phyloP scores from a whole-genome alignment of 2,888 invertebrate genomes.

The Dugesia japonica region DNA sequence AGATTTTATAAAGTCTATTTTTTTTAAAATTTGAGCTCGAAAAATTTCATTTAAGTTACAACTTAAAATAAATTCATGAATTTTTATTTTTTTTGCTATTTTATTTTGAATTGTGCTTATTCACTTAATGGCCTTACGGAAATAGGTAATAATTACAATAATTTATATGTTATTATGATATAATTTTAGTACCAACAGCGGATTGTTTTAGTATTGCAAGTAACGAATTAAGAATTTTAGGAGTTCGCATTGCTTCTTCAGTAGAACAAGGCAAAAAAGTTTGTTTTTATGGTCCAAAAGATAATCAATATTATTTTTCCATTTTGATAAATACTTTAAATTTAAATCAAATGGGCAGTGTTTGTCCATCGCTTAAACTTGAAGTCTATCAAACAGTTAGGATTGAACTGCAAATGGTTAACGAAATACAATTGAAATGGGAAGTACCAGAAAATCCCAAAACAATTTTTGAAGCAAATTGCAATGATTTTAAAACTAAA shows the following conservation, averaged over 20 bases:
- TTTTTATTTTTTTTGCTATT: neutral
- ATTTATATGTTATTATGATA: neutral
- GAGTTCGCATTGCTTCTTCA: neutral
- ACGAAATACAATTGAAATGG: neutral
- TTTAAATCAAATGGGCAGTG: neutral
- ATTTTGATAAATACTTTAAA: constrained; percentile 22
- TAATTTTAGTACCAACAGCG: neutral
- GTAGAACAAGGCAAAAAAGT: neutral
- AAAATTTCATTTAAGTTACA: no score
- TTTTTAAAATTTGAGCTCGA: no score
- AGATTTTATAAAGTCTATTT: no score
- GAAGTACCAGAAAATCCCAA: neutral
- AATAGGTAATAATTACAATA: neutral
- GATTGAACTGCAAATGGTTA: neutral
- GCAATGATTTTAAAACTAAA: neutral
- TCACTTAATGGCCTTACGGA: neutral
- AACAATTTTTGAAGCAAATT: constrained; percentile 8
- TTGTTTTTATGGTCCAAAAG: constrained; percentile 11
- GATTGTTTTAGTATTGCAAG: constrained; percentile 16
- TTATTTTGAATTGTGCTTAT: neutral
- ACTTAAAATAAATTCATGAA: no score
- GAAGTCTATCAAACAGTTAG: constrained; percentile 23
- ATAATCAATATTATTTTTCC: neutral
- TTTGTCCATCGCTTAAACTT: neutral
- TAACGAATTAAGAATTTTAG: neutral